phyloP scores from a whole-genome alignment of 1,140 invertebrate genomes.

The Triops cancriformis region DNA sequence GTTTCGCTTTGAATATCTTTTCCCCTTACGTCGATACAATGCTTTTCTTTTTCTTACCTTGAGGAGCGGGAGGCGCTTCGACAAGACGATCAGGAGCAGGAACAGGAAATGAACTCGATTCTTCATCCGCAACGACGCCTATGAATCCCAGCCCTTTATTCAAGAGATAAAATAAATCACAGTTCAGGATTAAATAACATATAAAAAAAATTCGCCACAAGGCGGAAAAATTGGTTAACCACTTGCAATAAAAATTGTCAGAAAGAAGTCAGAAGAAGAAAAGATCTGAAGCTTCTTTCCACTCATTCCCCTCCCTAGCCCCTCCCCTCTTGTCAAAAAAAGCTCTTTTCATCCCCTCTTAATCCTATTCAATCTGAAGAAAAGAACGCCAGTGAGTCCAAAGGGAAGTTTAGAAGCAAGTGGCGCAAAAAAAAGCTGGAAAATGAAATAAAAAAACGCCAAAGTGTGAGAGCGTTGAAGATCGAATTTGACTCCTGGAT shows the following conservation, averaged over 20 bases:
- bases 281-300: not conserved
- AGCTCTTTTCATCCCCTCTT: not conserved
- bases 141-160: slow-evolving; percentile 4
- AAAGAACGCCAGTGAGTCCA: not conserved
- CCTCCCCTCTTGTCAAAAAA: not conserved
- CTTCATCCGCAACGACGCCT: not conserved
- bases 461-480: not conserved
- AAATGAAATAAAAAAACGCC: not conserved
- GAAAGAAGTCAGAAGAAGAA: not conserved
- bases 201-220: too few species aligned
- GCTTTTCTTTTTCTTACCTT: not conserved
- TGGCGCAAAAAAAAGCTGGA: not conserved
- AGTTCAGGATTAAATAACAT: not conserved
- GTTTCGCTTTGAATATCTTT: not conserved
- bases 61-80: not conserved
- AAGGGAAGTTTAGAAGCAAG: not conserved
- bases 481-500: slow-evolving; percentile 13
- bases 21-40: not conserved
- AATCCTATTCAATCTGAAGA: slow-evolving; percentile 7
- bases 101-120: slow-evolving; percentile 1
- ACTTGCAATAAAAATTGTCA: too few species aligned
- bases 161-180: not conserved
- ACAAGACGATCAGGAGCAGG: slow-evolving; percentile 2
- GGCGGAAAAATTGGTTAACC: too few species aligned
- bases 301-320: not conserved